Evolutionary conservation across 2,797 vertebrate genomes (phyloP).

Genomic region (Oreochromis mossambicus): DNA sequence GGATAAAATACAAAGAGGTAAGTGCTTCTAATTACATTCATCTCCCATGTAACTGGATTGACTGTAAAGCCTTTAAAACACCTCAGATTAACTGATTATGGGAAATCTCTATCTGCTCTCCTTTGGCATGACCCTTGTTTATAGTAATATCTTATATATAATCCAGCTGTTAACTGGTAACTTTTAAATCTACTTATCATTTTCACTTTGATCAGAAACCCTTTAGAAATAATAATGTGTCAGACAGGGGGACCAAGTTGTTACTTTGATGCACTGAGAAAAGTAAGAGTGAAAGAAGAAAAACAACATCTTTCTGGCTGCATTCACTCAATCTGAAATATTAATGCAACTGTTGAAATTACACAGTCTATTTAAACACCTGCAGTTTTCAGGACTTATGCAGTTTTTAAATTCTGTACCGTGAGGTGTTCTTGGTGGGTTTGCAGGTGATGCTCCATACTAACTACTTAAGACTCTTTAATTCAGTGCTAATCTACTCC

Average conservation of each 20-base stretch:
- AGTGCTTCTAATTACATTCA: not conserved
- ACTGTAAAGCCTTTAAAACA: not conserved
- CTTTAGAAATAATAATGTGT: not conserved
- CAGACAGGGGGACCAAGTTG: not conserved
- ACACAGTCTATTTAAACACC: not conserved
- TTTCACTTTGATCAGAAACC: not conserved
- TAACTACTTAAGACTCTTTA: not conserved
- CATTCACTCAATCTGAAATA: not conserved
- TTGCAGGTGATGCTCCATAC: not conserved
- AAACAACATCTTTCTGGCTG: not conserved
- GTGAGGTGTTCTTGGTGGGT: not conserved
- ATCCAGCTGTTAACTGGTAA: not conserved
- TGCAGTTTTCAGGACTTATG: not conserved
- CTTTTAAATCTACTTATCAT: not conserved
- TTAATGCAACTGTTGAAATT: not conserved
- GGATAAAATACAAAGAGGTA: not conserved
- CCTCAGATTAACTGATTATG: not conserved
- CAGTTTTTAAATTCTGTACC: not conserved
- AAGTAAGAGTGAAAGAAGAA: not conserved
- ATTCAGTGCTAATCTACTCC: not conserved
- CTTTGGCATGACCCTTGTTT: not conserved
- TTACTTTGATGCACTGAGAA: not conserved
- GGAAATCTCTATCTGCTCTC: not conserved
- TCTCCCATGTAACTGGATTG: not conserved
- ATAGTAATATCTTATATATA: not conserved